Percentiles rank a stretch among this genome's conserved stretches.
These are phyloP conservation scores for Chrysolina oricalcia DNA, from an alignment of 2,888 invertebrate species.

Conservation along the genomic window DNA sequence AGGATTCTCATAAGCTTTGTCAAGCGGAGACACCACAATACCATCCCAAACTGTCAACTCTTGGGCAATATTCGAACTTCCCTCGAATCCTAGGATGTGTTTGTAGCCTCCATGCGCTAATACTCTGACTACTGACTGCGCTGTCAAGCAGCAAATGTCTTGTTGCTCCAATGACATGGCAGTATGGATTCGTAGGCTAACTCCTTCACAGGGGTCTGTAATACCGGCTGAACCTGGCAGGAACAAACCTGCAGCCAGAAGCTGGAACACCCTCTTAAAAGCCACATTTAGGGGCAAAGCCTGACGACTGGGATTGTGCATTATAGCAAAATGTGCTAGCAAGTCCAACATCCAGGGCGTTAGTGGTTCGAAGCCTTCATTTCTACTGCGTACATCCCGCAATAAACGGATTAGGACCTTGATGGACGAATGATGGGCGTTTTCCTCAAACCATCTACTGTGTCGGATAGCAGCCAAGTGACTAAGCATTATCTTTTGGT, in stretches of 20 bases:
- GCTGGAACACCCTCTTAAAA: slow-evolving; percentile 87
- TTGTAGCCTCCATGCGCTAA: slow-evolving; percentile 95
- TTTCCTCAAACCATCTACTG: slow-evolving; percentile 98
- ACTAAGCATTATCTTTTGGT: slow-evolving; percentile 86
- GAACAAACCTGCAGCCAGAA: slow-evolving; percentile 95
- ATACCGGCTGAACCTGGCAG: slow-evolving; percentile 94
- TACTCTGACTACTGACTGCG: slow-evolving; percentile 93
- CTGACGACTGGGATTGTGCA: slow-evolving; percentile 95
- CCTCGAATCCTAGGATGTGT: slow-evolving; percentile 85
- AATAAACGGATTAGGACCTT: slow-evolving; percentile 93
- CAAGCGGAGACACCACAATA: slow-evolving; percentile 95
- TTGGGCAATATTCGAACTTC: slow-evolving; percentile 74
- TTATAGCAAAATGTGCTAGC: slow-evolving; percentile 95
- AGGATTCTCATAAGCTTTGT: slow-evolving; percentile 91
- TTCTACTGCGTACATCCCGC: slow-evolving; percentile 92
- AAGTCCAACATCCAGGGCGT: slow-evolving; percentile 98
- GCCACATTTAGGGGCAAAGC: slow-evolving; percentile 94
- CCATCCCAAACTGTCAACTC: slow-evolving; percentile 98
- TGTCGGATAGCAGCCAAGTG: slow-evolving; percentile 96
- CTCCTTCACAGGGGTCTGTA: slow-evolving; percentile 95
- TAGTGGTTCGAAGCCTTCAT: slow-evolving; percentile 91
- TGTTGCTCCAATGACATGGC: slow-evolving; percentile 92
- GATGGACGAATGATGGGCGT: slow-evolving; percentile 96
- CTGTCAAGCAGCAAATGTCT: slow-evolving; percentile 94
- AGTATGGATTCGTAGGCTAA: slow-evolving; percentile 91